Evolutionary conservation across 2,888 invertebrate genomes (phyloP).

Genomic region (Liposcelis brunnea): DNA sequence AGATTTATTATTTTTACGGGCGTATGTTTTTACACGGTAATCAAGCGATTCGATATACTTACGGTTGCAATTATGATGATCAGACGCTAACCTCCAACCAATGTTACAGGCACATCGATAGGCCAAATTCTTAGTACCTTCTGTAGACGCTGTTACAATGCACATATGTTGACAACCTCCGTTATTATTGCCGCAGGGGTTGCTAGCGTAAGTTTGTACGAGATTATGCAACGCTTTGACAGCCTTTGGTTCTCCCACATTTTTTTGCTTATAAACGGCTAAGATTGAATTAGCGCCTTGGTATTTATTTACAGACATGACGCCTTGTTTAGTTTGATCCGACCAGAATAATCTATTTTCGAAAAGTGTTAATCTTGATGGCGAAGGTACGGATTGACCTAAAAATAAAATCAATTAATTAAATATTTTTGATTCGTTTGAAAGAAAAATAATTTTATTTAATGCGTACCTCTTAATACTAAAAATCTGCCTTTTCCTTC

Average conservation of each 20-base stretch:
- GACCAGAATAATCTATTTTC: constrained; percentile 84
- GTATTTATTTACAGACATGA: constrained; percentile 74
- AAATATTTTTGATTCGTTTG: neutral
- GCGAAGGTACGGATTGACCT: constrained; percentile 68
- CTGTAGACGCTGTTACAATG: constrained; percentile 60
- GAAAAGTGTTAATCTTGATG: constrained; percentile 64
- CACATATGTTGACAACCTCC: constrained; percentile 90
- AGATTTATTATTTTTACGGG: constrained; percentile 1
- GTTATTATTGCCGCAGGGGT: constrained; percentile 74
- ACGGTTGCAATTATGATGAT: constrained; percentile 60
- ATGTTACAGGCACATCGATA: constrained; percentile 85
- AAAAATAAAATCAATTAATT: constrained; percentile 9
- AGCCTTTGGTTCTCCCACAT: constrained; percentile 66
- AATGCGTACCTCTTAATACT: constrained; percentile 42
- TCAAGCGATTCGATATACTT: constrained; percentile 19
- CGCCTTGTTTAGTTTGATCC: constrained; percentile 75
- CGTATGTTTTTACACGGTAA: too few relatives aligned
- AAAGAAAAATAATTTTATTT: neutral
- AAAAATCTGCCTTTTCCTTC: constrained; percentile 66
- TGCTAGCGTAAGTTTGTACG: constrained; percentile 48
- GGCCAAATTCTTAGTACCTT: constrained; percentile 45
- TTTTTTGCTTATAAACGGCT: constrained; percentile 60
- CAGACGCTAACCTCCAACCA: constrained; percentile 58
- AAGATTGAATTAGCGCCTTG: constrained; percentile 62
- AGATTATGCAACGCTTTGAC: constrained; percentile 65